phyloP scores from a whole-genome alignment of 2,797 vertebrate genomes.

The Phalanger gymnotis region DNA sequence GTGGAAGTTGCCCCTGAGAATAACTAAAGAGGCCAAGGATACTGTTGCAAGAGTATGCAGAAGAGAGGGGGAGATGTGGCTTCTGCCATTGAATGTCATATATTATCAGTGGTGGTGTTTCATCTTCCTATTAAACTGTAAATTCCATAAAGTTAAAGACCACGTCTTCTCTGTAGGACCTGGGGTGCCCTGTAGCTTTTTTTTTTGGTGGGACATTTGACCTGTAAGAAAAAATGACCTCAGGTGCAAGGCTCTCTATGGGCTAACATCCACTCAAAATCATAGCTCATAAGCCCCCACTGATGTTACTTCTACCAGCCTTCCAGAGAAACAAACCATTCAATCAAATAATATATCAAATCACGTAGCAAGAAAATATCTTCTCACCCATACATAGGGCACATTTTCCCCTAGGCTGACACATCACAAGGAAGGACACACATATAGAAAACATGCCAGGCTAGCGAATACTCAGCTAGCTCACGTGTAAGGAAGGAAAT shows the following conservation, averaged over 20 bases:
- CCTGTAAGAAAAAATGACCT: not conserved
- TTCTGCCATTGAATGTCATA: not conserved
- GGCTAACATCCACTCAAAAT: not conserved
- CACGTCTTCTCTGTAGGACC: not conserved
- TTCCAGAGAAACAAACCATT: not conserved
- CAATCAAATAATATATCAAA: not conserved
- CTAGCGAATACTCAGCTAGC: not conserved
- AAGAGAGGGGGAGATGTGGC: not conserved
- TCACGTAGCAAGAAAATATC: not conserved
- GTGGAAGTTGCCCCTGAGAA: not conserved
- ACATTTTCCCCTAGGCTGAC: not conserved
- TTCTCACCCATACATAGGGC: not conserved
- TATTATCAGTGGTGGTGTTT: not conserved
- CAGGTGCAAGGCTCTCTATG: not conserved
- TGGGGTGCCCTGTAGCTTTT: not conserved
- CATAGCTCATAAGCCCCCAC: not conserved
- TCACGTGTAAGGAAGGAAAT: not conserved
- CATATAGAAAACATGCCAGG: not conserved
- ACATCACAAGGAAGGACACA: not conserved
- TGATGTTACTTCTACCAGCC: not conserved
- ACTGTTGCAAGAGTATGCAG: not conserved
- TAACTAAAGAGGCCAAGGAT: not conserved
- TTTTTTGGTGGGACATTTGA: not conserved
- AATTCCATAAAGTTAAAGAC: not conserved
- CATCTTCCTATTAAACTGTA: too few species aligned